Evolutionary conservation across 2,797 vertebrate genomes (phyloP), one percentile per base, ranked within the genome.

Genomic region (Hoplostethus mediterraneus): DNA sequence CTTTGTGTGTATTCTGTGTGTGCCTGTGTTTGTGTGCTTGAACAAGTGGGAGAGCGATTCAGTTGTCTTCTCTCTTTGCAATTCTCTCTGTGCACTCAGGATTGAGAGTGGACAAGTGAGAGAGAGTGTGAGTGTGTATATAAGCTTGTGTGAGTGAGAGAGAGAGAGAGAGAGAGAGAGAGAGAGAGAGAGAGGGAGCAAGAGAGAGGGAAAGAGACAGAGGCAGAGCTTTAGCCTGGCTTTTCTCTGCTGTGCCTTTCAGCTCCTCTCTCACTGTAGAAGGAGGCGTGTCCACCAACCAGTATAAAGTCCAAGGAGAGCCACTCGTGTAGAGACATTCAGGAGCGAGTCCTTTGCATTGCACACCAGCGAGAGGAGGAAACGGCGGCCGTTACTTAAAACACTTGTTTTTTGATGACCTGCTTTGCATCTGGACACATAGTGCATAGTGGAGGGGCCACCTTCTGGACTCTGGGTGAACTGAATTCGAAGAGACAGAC

Each of bases 281-380:
- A 86, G 91, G 92, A 93, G 93, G 93, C 92, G 92, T 92, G 93
- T 90, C 94, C 83, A 89, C 3, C 71, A 84, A 86, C 89, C 89
- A 87, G 92, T 93, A 94, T 94, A 94, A 94, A 94, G 93, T 93
- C 92, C 90, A 91, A 85, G 88, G 84, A 90, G 89, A 91, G 86
- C 77, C 77, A 83, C 89, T 90, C 71, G 14, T 85, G 73, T 88
- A 82, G 90, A 91, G 86, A 89, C 84, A 85, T 90, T 92, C 89
- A 87, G 84, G 76, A 89, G 80, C 59, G 77, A 79, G 79, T 89
- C 73, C 68, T 83, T 87, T 74, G 87, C 88, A 72, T 75, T 83
- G 77, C 87, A 87, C 75, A 65, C 71, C 73, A 73, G 82, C 86
- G 66, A 69, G 77, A 90, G 71, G 79, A 90, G 74, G 81, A 77